Evolutionary conservation across 2,888 invertebrate genomes (phyloP).

Genomic region (Synergus umbraculus): DNA sequence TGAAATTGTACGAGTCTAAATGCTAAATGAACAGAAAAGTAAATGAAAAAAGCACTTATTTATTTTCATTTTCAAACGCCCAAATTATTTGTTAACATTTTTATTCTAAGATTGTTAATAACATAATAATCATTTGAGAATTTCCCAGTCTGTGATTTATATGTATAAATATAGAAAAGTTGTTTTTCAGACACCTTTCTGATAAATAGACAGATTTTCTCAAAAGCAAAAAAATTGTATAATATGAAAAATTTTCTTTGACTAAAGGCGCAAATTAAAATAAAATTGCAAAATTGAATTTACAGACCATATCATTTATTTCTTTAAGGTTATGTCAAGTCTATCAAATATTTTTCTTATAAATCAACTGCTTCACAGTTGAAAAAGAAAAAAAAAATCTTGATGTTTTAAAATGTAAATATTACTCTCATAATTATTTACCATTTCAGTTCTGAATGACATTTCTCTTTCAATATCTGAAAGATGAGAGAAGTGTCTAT

Average conservation of each 20-base stretch:
- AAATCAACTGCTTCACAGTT: background rate
- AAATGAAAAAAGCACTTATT: too few relatives aligned
- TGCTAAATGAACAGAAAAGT: too few relatives aligned
- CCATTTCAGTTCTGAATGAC: slow-evolving; percentile 92
- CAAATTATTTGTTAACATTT: too few relatives aligned
- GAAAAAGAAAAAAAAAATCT: background rate
- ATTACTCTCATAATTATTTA: slow-evolving; percentile 63
- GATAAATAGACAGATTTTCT: background rate
- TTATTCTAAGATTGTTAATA: too few relatives aligned
- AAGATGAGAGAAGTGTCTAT: slow-evolving; percentile 89
- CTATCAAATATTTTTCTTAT: background rate
- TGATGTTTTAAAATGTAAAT: background rate
- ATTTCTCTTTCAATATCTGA: slow-evolving; percentile 91
- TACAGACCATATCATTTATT: background rate
- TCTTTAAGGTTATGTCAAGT: slow-evolving; percentile 4
- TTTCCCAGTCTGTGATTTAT: too few relatives aligned
- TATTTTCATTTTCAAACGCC: too few relatives aligned
- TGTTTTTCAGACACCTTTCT: background rate
- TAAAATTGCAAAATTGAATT: slow-evolving; percentile 6
- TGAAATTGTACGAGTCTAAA: too few relatives aligned
- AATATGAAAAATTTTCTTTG: background rate
- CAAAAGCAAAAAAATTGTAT: background rate
- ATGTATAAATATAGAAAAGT: too few relatives aligned
- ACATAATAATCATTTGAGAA: too few relatives aligned
- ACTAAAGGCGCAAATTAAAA: slow-evolving; percentile 55